Conservation (phyloP, 1,140 invertebrate species). For the Cyclina sinensis region DNA sequence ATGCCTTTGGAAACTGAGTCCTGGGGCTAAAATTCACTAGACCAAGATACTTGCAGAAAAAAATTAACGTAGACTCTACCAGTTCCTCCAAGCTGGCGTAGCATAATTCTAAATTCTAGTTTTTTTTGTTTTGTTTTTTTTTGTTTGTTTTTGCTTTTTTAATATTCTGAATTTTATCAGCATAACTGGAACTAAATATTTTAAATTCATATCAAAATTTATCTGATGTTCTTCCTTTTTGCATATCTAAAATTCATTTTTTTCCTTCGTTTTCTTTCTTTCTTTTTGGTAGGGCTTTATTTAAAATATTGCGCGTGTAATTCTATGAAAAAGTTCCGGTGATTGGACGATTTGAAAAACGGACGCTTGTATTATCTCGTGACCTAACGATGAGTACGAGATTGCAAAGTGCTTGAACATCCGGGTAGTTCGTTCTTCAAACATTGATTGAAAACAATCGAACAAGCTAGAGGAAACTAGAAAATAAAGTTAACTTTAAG, state of each 20-base stretch:
- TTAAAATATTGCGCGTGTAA: background rate
- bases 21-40: no score
- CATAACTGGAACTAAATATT: no score
- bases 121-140: no score
- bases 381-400: background rate
- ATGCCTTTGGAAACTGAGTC: no score
- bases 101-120: no score
- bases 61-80: no score
- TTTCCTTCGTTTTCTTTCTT: background rate
- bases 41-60: no score
- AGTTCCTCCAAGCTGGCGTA: no score
- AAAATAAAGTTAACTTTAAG: background rate
- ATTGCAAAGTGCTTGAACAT: background rate
- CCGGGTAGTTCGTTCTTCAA: conserved; percentile 19
- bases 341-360: conserved; percentile 12
- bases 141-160: no score
- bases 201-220: background rate
- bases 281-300: background rate
- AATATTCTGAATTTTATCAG: no score
- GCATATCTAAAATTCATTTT: background rate
- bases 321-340: background rate
- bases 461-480: no score
- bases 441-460: conserved; percentile 26
- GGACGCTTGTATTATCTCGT: conserved; percentile 8
- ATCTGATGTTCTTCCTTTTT: background rate